A percentile compares a stretch with the other conserved stretches of the same genome.
Conservation (phyloP, 2,888 invertebrate species). For the Blera fallax region DNA sequence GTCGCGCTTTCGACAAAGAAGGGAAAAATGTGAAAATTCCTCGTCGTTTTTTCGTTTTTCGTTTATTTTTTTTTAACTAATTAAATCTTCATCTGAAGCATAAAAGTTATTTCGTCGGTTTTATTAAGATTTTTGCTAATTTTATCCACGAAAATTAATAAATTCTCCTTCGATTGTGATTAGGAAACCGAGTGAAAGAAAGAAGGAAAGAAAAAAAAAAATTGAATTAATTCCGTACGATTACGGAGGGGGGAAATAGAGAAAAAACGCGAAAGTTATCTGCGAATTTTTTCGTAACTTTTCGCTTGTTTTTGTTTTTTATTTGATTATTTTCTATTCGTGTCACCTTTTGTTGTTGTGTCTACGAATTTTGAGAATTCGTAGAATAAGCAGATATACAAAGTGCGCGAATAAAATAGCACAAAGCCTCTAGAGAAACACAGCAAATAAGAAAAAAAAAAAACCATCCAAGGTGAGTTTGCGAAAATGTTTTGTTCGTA, state of each 20-base stretch:
- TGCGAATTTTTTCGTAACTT: conserved; percentile 5
- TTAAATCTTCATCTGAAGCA: background rate
- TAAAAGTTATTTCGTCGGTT: background rate
- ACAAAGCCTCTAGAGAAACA: background rate
- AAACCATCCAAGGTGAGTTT: conserved; percentile 59
- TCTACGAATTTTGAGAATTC: conserved; percentile 41
- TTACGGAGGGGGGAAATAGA: no score
- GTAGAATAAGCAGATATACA: conserved; percentile 21
- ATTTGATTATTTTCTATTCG: conserved; percentile 27
- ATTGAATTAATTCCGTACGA: conserved; percentile 25
- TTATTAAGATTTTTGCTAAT: background rate
- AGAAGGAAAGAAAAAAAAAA: conserved; percentile 3
- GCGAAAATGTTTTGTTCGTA: background rate
- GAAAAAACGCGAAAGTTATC: conserved; percentile 35
- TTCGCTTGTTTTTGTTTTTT: conserved; percentile 21
- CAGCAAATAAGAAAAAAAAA: background rate
- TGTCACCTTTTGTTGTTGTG: conserved; percentile 52
- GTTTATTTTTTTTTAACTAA: conserved; percentile 12
- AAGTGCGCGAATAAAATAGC: conserved; percentile 33
- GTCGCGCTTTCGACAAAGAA: conserved; percentile 54
- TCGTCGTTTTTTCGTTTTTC: background rate
- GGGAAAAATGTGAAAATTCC: conserved; percentile 56
- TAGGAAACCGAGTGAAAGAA: no score
- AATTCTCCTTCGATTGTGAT: background rate
- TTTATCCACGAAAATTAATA: background rate